These are phyloP conservation scores for Augochlorella aurata DNA, from an alignment of 2,888 invertebrate species.

Conservation along the genomic window DNA sequence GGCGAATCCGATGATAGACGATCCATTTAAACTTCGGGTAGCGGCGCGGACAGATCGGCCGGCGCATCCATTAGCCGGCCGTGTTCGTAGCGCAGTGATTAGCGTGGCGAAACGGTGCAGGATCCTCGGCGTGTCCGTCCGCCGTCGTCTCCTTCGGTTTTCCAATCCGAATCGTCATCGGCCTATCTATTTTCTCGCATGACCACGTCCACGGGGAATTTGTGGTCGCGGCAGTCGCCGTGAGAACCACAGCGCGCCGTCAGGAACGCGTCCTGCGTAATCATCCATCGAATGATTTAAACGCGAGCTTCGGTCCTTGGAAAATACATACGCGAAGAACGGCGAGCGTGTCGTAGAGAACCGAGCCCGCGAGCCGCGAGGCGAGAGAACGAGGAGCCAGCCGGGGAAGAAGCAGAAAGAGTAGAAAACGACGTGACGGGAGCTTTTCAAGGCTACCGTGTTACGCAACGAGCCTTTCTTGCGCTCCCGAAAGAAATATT, in stretches of 20 bases:
- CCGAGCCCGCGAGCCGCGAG: neutral
- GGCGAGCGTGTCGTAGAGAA: constrained; percentile 14
- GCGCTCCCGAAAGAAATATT: constrained; percentile 17
- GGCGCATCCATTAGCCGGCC: constrained; percentile 19
- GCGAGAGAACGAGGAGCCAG: neutral
- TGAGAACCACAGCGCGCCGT: constrained; percentile 37
- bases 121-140: constrained; percentile 19
- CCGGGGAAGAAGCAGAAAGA: constrained; percentile 12
- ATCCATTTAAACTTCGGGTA: constrained; percentile 9
- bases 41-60: neutral
- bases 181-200: constrained; percentile 47
- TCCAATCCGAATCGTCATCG: constrained; percentile 44
- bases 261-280: constrained; percentile 41
- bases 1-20: neutral
- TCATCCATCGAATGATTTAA: constrained; percentile 50
- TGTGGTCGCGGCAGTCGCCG: constrained; percentile 19
- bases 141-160: constrained; percentile 18
- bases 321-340: constrained; percentile 21
- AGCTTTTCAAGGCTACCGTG: constrained; percentile 39
- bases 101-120: constrained; percentile 11
- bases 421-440: constrained; percentile 9
- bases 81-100: constrained; percentile 26
- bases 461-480: constrained; percentile 35
- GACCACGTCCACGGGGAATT: constrained; percentile 40
- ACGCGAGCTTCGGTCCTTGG: constrained; percentile 43